Percentiles rank a stretch among this genome's conserved stretches.
Conservation (phyloP, 2,113 vertebrate species). For the Salvelinus alpinus region DNA sequence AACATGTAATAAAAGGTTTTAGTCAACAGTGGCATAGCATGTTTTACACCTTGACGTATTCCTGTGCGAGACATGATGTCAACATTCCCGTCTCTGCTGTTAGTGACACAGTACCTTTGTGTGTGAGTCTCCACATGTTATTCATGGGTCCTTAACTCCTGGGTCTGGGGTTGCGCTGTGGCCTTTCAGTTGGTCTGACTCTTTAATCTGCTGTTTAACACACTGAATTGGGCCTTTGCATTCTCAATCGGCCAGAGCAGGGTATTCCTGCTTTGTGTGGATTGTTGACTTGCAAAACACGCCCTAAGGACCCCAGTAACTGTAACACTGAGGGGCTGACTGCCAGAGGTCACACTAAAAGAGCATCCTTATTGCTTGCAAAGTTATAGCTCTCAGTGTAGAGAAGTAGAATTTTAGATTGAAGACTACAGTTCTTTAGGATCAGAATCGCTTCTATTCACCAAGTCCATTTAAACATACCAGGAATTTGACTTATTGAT, state of each 20-base stretch:
- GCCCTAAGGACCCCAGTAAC: conserved; percentile 11
- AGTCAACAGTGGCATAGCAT: not conserved
- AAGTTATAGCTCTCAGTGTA: not conserved
- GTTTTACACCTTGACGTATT: conserved; percentile 31
- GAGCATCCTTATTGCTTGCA: conserved; percentile 17
- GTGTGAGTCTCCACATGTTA: conserved; percentile 52
- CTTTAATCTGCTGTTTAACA: conserved; percentile 56
- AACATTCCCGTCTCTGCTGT: conserved; percentile 28
- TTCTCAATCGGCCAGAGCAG: conserved; percentile 29
- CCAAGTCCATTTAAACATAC: too few relatives aligned
- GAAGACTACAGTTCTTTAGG: not conserved
- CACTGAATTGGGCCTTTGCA: conserved; percentile 45
- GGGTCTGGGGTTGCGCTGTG: conserved; percentile 23
- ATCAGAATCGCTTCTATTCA: too few relatives aligned
- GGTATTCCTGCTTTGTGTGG: conserved; percentile 40
- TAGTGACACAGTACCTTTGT: conserved; percentile 59
- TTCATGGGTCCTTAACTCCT: conserved; percentile 64
- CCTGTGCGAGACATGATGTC: conserved; percentile 53
- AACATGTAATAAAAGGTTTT: not conserved
- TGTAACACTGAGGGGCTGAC: conserved; percentile 13
- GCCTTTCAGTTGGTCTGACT: conserved; percentile 51
- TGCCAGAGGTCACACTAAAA: conserved; percentile 43
- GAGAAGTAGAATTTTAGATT: not conserved
- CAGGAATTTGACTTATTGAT: too few relatives aligned
- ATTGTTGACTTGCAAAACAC: conserved; percentile 56